Evolutionary conservation across 2,113 vertebrate genomes (phyloP).

Genomic region (Actinemys pallida): DNA sequence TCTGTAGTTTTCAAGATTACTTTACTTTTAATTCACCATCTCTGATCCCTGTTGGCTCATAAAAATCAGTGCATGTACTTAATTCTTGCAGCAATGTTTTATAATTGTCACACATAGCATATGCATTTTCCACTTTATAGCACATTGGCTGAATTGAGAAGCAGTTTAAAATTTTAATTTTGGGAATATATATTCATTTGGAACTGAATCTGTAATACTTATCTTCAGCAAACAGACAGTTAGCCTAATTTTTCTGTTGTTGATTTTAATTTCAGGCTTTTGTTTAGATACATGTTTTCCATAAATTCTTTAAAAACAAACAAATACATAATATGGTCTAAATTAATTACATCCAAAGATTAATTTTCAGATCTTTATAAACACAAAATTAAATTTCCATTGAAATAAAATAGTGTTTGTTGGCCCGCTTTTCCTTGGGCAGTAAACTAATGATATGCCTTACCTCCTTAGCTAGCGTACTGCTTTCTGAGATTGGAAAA

Average conservation of each 20-base stretch:
- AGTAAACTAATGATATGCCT: slow-evolving; percentile 65
- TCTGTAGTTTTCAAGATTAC: slow-evolving; percentile 57
- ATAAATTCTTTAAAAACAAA: slow-evolving; percentile 40
- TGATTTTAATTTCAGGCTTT: slow-evolving; percentile 50
- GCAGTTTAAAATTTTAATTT: slow-evolving; percentile 66
- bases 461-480: slow-evolving; percentile 43
- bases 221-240: neutral
- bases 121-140: slow-evolving; percentile 52
- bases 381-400: slow-evolving; percentile 49
- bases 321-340: neutral
- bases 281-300: slow-evolving; percentile 29
- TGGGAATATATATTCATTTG: slow-evolving; percentile 54
- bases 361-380: neutral
- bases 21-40: slow-evolving; percentile 22
- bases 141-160: slow-evolving; percentile 49
- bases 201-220: slow-evolving; percentile 21
- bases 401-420: slow-evolving; percentile 16
- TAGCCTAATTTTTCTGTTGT: slow-evolving; percentile 27
- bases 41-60: slow-evolving; percentile 33
- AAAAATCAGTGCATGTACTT: slow-evolving; percentile 52
- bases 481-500: slow-evolving; percentile 49
- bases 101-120: slow-evolving; percentile 38
- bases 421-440: slow-evolving; percentile 60
- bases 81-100: slow-evolving; percentile 58
- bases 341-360: neutral